Evolutionary conservation across 2,113 vertebrate species (phyloP).

Genomic region (Amblyopsis rosae): DNA sequence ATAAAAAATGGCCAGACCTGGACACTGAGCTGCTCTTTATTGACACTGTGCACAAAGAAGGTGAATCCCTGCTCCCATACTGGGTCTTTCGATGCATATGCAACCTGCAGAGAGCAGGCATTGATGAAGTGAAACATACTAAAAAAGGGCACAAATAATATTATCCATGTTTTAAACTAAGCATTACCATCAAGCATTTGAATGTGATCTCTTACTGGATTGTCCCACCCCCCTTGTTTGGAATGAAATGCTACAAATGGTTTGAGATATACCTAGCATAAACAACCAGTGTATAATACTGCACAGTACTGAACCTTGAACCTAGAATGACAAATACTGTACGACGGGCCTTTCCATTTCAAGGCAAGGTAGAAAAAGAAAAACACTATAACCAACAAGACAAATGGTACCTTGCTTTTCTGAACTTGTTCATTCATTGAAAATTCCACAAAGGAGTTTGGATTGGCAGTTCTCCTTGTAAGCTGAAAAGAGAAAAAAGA

Average conservation of each 20-base stretch:
- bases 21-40: constrained; percentile 81
- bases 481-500: constrained; percentile 56
- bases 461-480: constrained; percentile 76
- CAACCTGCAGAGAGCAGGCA: constrained; percentile 73
- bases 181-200: too few relatives aligned
- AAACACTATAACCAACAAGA: background rate
- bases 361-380: too few relatives aligned
- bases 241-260: background rate
- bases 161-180: background rate
- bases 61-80: constrained; percentile 90
- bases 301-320: background rate
- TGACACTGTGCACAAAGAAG: constrained; percentile 86
- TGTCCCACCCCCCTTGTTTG: too few relatives aligned
- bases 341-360: too few relatives aligned
- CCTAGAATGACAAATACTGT: background rate
- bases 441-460: constrained; percentile 85
- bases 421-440: constrained; percentile 81
- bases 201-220: too few relatives aligned
- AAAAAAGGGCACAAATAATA: background rate
- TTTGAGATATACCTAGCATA: background rate
- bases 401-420: constrained; percentile 86
- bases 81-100: constrained; percentile 84
- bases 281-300: background rate
- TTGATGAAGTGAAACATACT: background rate
- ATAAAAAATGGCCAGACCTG: constrained; percentile 76